phyloP scores from a whole-genome alignment of 2,888 invertebrate species.

The Trachelus tabidus region DNA sequence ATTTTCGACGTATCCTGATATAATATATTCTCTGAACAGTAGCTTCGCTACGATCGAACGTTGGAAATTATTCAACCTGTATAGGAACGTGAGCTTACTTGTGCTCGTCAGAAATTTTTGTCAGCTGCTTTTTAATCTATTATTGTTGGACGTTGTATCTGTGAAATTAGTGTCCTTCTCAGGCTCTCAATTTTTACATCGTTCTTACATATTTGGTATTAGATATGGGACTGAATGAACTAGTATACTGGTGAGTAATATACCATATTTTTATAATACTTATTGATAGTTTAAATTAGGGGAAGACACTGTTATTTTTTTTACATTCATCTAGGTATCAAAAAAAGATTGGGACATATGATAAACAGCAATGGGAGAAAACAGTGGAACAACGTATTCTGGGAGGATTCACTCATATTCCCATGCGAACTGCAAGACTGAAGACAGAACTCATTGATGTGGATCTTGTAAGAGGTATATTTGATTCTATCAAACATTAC shows the following conservation, averaged over 20 bases:
- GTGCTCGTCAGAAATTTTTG: background rate
- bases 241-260: constrained; percentile 43
- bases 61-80: background rate
- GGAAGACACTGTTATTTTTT: background rate
- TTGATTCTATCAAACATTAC: background rate
- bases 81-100: background rate
- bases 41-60: background rate
- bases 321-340: constrained; percentile 78
- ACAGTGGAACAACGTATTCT: constrained; percentile 92
- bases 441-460: constrained; percentile 96
- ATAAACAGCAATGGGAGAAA: constrained; percentile 97
- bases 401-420: constrained; percentile 84
- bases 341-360: constrained; percentile 95
- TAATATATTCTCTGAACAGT: background rate
- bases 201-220: constrained; percentile 9
- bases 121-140: background rate
- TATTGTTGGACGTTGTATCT: background rate
- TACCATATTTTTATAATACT: background rate
- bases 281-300: background rate
- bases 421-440: constrained; percentile 81
- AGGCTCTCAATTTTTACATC: background rate
- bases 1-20: background rate
- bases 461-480: constrained; percentile 89
- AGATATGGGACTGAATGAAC: constrained; percentile 42
- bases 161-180: background rate